Conservation (phyloP, 2,797 vertebrate species). For the Sternotherus odoratus region DNA sequence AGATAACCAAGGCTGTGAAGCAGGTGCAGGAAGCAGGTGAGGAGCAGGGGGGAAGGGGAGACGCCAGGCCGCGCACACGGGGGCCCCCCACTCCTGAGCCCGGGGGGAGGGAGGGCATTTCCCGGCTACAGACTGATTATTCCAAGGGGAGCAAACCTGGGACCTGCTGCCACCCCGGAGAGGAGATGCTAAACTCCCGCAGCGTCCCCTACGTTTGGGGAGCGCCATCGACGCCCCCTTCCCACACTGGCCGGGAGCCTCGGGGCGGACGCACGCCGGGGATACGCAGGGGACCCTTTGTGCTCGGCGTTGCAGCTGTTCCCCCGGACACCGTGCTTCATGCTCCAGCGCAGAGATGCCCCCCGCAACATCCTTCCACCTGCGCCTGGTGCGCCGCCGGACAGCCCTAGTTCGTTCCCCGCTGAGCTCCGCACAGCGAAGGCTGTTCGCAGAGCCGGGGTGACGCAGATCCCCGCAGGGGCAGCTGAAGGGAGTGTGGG, state of each 20-base stretch:
- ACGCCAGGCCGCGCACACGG: too few species aligned
- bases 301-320: not conserved
- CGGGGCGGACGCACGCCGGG: too few species aligned
- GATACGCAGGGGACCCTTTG: too few species aligned
- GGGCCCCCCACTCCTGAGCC: slow-evolving; percentile 6
- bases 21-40: slow-evolving; percentile 97
- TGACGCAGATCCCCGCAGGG: too few species aligned
- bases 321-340: not conserved
- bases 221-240: too few species aligned
- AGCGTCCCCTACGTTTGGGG: too few species aligned
- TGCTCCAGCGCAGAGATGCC: not conserved
- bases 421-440: too few species aligned
- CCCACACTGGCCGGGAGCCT: not conserved
- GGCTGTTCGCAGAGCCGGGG: too few species aligned
- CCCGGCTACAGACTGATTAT: fast-evolving
- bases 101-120: too few species aligned
- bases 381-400: too few species aligned
- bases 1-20: slow-evolving; percentile 97
- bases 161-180: not conserved
- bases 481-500: too few species aligned
- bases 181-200: not conserved
- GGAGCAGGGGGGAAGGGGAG: not conserved
- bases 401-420: too few species aligned
- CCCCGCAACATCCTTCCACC: not conserved
- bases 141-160: not conserved